Base-by-base conservation (phyloP, 64 coral and sea anemone genomes). In the Astreopora myriophthalma region DNA sequence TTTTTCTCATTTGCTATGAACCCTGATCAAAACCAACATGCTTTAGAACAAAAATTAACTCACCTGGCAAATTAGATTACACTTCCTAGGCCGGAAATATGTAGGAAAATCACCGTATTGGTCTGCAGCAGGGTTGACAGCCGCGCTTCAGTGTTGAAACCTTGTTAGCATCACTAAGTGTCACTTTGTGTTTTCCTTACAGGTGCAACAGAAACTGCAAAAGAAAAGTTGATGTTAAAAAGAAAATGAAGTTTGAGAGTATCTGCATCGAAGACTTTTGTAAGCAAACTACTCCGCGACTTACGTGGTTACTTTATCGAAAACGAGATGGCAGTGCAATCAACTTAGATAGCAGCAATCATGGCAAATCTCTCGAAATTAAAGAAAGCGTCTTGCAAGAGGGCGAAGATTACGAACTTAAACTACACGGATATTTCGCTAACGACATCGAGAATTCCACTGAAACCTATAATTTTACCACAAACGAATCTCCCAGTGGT, bases 401-500 rank as follows among this genome's bases (percentile, higher is more conserved):
- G 30, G 33, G 79, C 22, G 33, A 36, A 6, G 23, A 12, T 4
- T 83, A 83, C n/a, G 20, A 39, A 4, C 52, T 83, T 9, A 32
- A 83, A 39, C 57, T 83, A 24, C 55, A 23, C 9, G 52, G 55
- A 13, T 64, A 83, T 64, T 37, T 83, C 6, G 19, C 79, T 23
- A 11, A 83, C 6, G n/a, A 64, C 1, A 83, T 38, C 30, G 38
- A 38, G 38, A 65, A 34, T 23, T 24, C 23, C 0, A 0, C 79
- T 83, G 0, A 14, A 16, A 65, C 20, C 0, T 33, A 83, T 20
- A 65, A 27, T 67, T 76, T 92, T 37, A 86, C 79, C 24, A 65
- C 90, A 63, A 92, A 92, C 34, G 71, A 85, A 37, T 72, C 90
- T 19, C 90, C 90, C 0, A 24, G 25, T 5, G 90, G 80, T 6